phyloP scores from a whole-genome alignment of 2,797 vertebrate genomes.

The Pangasius larnaudii region DNA sequence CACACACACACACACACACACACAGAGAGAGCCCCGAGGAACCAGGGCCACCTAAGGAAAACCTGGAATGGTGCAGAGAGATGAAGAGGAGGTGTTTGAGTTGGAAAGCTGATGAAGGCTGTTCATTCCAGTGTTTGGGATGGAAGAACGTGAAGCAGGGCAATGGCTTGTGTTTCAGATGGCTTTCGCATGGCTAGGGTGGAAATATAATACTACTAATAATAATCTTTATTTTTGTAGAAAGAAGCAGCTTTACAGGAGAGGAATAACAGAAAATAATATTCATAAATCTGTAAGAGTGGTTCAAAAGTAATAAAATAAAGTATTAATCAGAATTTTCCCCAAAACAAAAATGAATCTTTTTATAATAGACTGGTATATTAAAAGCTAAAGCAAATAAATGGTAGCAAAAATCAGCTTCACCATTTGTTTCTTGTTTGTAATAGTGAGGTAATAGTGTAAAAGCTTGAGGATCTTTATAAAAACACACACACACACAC shows the following conservation, averaged over 20 bases:
- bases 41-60: constrained; percentile 57
- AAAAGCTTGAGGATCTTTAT: neutral
- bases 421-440: neutral
- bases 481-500: no score
- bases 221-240: constrained; percentile 9
- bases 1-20: constrained; percentile 35
- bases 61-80: constrained; percentile 21
- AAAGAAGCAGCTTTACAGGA: constrained; percentile 8
- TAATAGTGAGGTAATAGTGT: neutral
- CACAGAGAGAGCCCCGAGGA: constrained; percentile 18
- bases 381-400: neutral
- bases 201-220: constrained; percentile 10
- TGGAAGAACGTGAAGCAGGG: constrained; percentile 21
- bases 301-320: neutral
- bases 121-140: constrained; percentile 37
- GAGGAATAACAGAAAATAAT: neutral
- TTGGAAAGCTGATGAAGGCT: constrained; percentile 48
- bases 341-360: neutral
- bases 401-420: neutral
- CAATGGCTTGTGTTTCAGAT: constrained; percentile 24
- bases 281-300: neutral
- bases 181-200: constrained; percentile 22
- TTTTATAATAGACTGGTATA: neutral
- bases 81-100: constrained; percentile 50
- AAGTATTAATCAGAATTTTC: neutral